Conservation (phyloP, 2,113 vertebrate genomes). For the Morone chrysops region DNA sequence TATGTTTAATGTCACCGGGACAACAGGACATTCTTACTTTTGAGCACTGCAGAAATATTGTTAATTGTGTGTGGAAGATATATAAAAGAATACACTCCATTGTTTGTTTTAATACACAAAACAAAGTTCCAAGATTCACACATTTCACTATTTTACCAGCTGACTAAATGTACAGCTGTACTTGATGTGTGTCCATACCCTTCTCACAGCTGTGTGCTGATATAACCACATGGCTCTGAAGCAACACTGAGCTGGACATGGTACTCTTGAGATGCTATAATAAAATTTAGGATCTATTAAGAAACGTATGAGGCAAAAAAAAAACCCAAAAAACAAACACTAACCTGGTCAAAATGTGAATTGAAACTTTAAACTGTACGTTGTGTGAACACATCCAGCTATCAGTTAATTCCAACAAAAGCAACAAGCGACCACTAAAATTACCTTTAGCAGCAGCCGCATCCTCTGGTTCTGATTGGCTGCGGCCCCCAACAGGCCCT, state of each 20-base stretch:
- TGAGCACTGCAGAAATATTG: not conserved
- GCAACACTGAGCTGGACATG: not conserved
- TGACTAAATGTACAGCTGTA: not conserved
- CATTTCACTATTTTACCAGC: not conserved
- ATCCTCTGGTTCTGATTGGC: slow-evolving; percentile 85
- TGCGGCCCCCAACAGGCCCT: slow-evolving; percentile 85
- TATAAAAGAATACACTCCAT: not conserved
- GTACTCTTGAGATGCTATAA: not conserved
- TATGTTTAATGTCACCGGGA: no score
- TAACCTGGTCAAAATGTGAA: not conserved
- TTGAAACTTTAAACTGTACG: no score
- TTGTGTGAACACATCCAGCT: not conserved
- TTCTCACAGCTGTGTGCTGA: not conserved
- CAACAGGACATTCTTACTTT: no score
- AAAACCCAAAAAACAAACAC: not conserved
- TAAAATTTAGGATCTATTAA: not conserved
- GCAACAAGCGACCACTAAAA: not conserved
- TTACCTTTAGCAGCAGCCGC: slow-evolving; percentile 85
- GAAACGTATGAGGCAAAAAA: not conserved
- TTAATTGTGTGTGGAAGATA: not conserved
- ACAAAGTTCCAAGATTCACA: not conserved
- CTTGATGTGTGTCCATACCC: no score
- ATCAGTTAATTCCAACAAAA: not conserved
- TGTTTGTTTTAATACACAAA: not conserved
- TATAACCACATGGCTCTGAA: not conserved